Evolutionary conservation across 2,113 vertebrate genomes (phyloP).

Genomic region (Oryctolagus cuniculus): DNA sequence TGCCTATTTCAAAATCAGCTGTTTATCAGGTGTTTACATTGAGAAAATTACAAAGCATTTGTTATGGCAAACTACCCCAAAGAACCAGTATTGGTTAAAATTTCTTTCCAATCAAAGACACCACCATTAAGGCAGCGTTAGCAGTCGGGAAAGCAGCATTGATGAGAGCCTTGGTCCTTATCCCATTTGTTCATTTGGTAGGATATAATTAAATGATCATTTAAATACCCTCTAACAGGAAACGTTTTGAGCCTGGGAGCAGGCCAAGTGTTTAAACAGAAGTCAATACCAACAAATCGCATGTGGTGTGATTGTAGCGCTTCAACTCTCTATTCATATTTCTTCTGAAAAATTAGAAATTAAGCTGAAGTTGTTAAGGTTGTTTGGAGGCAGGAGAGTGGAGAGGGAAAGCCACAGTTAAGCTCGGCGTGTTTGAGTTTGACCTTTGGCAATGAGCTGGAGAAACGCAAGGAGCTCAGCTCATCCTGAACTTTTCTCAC

Average conservation of each 20-base stretch:
- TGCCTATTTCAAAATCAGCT: neutral
- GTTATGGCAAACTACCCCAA: neutral
- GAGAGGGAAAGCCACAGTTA: neutral
- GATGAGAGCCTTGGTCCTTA: neutral
- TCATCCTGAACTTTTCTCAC: neutral
- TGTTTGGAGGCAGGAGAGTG: neutral
- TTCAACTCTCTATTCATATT: neutral
- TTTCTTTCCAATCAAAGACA: neutral
- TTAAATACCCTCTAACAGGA: neutral
- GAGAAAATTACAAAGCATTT: neutral
- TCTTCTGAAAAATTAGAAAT: slow-evolving; percentile 15
- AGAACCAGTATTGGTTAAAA: neutral
- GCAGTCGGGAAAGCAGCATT: neutral
- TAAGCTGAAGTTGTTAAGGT: neutral
- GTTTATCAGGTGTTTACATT: neutral
- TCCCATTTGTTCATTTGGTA: neutral
- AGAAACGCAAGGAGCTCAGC: slow-evolving; percentile 5
- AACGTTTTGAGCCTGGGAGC: neutral
- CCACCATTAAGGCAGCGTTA: neutral
- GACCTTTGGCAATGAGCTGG: neutral
- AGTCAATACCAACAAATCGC: neutral
- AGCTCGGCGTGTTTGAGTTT: neutral
- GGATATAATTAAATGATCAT: neutral
- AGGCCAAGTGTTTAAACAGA: neutral
- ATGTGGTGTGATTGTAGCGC: neutral